Conservation (phyloP, 2,113 vertebrate genomes). For the Megaleporinus macrocephalus region DNA sequence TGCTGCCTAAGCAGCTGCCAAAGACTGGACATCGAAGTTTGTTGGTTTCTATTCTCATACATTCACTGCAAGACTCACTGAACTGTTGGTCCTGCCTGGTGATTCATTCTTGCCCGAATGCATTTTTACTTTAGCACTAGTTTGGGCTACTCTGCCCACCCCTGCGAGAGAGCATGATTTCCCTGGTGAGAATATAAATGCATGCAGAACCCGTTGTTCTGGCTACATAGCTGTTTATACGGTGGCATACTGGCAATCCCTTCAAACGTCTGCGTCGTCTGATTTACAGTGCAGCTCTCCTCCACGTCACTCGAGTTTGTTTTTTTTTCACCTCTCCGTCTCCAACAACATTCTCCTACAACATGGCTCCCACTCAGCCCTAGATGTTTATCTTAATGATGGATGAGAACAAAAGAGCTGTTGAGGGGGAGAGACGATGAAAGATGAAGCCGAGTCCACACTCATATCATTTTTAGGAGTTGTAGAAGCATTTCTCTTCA, state of each 20-base stretch:
- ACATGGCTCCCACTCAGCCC: conserved; percentile 1
- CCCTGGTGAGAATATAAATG: too few relatives aligned
- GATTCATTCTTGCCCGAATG: conserved; percentile 25
- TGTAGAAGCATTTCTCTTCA: background rate
- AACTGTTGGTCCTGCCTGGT: conserved; percentile 23
- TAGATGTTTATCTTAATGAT: conserved; percentile 43
- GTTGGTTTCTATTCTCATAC: conserved; percentile 13
- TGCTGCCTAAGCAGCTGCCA: conserved; percentile 15
- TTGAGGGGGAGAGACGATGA: background rate
- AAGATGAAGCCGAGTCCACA: conserved; percentile 8
- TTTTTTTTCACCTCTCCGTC: conserved; percentile 68
- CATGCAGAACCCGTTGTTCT: background rate
- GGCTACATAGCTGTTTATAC: background rate
- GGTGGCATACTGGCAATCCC: conserved; percentile 12
- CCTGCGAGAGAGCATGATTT: too few relatives aligned
- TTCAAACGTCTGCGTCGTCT: conserved; percentile 32
- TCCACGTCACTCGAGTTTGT: conserved; percentile 73
- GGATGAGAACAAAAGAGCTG: conserved; percentile 19
- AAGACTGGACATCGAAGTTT: conserved; percentile 1
- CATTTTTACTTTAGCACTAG: background rate
- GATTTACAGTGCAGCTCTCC: conserved; percentile 59
- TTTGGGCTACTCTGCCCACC: background rate
- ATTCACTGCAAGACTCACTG: conserved; percentile 5
- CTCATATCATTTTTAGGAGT: background rate
- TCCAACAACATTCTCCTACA: conserved; percentile 43